Conservation (phyloP, 2,797 vertebrate genomes). For the Petrocephalus schoutedeni region DNA sequence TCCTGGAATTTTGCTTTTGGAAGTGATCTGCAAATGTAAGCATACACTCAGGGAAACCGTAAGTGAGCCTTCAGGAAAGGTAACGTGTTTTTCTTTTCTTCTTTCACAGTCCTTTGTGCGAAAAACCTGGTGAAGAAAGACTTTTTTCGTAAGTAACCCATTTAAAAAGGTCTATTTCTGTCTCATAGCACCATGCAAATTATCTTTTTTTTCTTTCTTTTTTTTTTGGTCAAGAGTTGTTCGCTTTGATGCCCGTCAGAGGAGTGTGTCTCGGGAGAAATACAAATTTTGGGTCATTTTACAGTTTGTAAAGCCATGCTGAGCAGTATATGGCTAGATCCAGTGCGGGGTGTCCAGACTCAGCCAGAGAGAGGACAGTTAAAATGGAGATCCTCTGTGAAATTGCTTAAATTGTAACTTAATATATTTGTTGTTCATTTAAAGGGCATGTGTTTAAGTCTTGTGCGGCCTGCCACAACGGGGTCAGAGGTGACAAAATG, state of each 20-base stretch:
- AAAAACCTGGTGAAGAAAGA: constrained; percentile 99
- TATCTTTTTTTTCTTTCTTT: background rate
- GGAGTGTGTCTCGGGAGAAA: constrained; percentile 32
- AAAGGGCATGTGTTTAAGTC: background rate
- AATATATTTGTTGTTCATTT: background rate
- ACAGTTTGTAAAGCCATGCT: constrained; percentile 26
- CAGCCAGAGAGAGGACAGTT: background rate
- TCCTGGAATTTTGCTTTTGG: background rate
- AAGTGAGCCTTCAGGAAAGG: background rate
- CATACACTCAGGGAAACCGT: background rate
- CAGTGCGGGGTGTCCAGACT: background rate
- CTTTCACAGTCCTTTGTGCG: constrained; percentile 84
- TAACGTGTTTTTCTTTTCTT: constrained; percentile 17
- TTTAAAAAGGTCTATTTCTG: constrained; percentile 24
- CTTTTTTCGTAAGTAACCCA: constrained; percentile 93
- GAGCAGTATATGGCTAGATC: background rate
- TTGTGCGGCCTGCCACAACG: background rate
- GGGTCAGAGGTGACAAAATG: background rate
- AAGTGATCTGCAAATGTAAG: background rate
- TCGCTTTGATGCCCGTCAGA: constrained; percentile 27
- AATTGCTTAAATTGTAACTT: background rate
- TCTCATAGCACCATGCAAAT: constrained; percentile 23
- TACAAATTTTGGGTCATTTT: constrained; percentile 37
- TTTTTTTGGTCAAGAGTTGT: constrained; percentile 18
- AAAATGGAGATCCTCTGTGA: background rate